Evolutionary conservation across 2,797 vertebrate species (phyloP).

Genomic region (Danio albolineatus): DNA sequence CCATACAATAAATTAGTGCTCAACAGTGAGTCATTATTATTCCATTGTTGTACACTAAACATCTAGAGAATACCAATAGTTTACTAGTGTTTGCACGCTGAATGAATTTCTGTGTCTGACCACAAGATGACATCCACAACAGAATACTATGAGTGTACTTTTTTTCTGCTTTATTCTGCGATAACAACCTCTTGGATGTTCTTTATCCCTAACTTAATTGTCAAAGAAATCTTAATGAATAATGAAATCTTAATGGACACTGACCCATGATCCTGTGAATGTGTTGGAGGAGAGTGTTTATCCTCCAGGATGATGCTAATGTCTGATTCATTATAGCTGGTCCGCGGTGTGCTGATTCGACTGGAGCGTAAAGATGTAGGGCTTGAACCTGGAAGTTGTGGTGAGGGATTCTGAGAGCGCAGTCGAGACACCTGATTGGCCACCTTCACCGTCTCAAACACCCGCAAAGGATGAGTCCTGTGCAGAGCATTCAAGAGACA

Average conservation of each 20-base stretch:
- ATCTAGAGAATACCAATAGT: too few relatives aligned
- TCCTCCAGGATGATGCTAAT: constrained; percentile 76
- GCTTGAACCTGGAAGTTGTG: constrained; percentile 76
- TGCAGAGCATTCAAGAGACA: neutral
- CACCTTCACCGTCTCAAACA: constrained; percentile 86
- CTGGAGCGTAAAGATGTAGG: constrained; percentile 75
- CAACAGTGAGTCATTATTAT: too few relatives aligned
- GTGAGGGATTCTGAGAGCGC: constrained; percentile 80
- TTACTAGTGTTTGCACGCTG: too few relatives aligned
- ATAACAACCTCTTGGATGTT: neutral
- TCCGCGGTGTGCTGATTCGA: constrained; percentile 77
- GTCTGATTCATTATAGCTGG: constrained; percentile 76
- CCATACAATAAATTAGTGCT: too few relatives aligned
- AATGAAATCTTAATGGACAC: neutral
- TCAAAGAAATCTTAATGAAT: too few relatives aligned
- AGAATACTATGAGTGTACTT: too few relatives aligned
- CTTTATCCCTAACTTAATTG: too few relatives aligned
- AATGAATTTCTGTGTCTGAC: too few relatives aligned
- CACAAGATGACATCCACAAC: too few relatives aligned
- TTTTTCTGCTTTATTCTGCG: neutral
- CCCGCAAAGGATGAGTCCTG: constrained; percentile 81
- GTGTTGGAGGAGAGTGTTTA: constrained; percentile 59
- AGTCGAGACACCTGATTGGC: constrained; percentile 79
- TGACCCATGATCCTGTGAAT: constrained; percentile 65
- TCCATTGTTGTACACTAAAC: too few relatives aligned